Evolutionary conservation across 2,113 vertebrate species (phyloP).

Genomic region (Xenopus laevis): DNA sequence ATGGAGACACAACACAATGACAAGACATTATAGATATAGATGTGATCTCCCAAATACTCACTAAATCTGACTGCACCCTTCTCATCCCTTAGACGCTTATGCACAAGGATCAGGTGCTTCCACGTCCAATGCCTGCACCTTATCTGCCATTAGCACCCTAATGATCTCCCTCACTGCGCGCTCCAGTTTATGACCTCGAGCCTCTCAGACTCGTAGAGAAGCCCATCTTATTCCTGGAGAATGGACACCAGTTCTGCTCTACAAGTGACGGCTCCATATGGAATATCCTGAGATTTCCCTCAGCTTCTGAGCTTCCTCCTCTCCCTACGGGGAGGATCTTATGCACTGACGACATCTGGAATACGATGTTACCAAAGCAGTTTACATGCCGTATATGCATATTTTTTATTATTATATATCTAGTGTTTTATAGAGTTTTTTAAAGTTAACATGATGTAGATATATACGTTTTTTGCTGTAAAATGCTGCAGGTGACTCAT

Average conservation of each 20-base stretch:
- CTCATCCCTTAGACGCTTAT: slow-evolving; percentile 72
- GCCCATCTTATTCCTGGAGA: slow-evolving; percentile 74
- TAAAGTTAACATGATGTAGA: slow-evolving; percentile 79
- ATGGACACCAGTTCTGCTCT: slow-evolving; percentile 23
- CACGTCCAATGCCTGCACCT: slow-evolving; percentile 85
- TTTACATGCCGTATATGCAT: slow-evolving; percentile 98
- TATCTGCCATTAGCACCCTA: slow-evolving; percentile 95
- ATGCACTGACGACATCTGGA: slow-evolving; percentile 86
- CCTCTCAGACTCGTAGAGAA: slow-evolving; percentile 44
- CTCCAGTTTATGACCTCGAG: slow-evolving; percentile 90
- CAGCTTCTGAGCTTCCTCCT: slow-evolving; percentile 57
- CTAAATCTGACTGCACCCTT: neutral
- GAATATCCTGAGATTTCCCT: slow-evolving; percentile 40
- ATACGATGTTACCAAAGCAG: slow-evolving; percentile 99
- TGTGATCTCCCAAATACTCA: no score
- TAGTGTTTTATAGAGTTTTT: slow-evolving; percentile 93
- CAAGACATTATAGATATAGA: no score
- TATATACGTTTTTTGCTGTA: slow-evolving; percentile 67
- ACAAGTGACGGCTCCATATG: slow-evolving; percentile 24
- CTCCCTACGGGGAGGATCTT: slow-evolving; percentile 40
- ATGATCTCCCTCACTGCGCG: slow-evolving; percentile 94
- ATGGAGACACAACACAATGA: no score
- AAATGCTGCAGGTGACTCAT: slow-evolving; percentile 69
- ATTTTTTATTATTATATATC: slow-evolving; percentile 96
- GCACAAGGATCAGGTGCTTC: slow-evolving; percentile 78